Conservation (phyloP, 2,797 vertebrate genomes). For the Lepilemur ruficaudatus region DNA sequence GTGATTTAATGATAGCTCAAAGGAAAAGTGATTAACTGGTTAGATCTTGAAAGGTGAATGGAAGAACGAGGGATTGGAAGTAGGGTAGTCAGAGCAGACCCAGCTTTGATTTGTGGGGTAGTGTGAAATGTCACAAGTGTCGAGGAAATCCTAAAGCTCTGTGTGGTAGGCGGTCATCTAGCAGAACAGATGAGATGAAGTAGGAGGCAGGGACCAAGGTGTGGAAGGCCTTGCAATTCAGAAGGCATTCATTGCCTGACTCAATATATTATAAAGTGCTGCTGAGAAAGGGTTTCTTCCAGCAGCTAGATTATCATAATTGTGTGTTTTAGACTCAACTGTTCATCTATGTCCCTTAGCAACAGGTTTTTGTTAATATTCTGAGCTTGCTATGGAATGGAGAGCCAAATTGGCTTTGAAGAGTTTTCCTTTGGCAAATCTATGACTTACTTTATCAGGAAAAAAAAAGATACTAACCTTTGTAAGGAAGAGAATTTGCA, state of each 20-base stretch:
- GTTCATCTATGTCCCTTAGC: slow-evolving; percentile 52
- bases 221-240: background rate
- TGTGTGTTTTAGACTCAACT: slow-evolving; percentile 51
- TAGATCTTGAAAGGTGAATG: background rate
- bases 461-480: background rate
- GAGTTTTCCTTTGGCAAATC: slow-evolving; percentile 52
- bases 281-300: background rate
- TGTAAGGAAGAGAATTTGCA: background rate
- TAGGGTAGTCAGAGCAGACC: background rate
- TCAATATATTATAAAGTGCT: background rate
- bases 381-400: background rate
- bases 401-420: slow-evolving; percentile 42
- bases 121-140: fast-evolving
- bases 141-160: background rate
- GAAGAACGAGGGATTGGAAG: background rate
- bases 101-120: background rate
- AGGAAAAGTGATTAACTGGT: background rate
- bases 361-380: slow-evolving; percentile 68
- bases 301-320: slow-evolving; percentile 4
- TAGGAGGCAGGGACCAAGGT: too few species aligned
- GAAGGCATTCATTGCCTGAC: background rate
- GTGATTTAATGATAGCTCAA: background rate
- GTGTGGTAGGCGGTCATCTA: background rate
- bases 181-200: background rate
- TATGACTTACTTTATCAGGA: background rate